Evolutionary conservation across 2,113 vertebrate genomes (phyloP).

Genomic region (Clupea harengus): DNA sequence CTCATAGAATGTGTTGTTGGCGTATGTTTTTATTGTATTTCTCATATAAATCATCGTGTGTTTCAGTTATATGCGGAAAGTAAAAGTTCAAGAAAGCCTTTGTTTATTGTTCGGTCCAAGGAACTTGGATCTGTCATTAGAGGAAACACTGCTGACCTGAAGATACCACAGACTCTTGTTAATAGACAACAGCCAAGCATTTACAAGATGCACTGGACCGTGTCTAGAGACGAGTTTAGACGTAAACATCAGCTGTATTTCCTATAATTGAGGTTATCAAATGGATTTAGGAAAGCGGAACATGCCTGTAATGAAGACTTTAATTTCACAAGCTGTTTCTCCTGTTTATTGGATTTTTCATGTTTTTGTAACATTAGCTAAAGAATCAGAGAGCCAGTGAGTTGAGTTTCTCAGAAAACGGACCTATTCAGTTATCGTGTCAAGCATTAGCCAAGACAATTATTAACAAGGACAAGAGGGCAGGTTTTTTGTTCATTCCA

Average conservation of each 20-base stretch:
- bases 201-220: background rate
- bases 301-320: background rate
- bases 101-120: background rate
- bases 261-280: background rate
- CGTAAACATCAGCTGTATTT: background rate
- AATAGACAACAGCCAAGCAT: background rate
- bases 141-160: background rate
- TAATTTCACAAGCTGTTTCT: background rate
- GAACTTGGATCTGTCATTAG: background rate
- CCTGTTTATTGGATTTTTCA: background rate
- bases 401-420: no score
- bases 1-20: background rate
- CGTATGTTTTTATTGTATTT: background rate
- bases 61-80: background rate
- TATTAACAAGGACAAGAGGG: no score
- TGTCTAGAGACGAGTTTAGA: no score
- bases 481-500: no score
- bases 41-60: background rate
- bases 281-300: background rate
- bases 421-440: no score
- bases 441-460: no score
- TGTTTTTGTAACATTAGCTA: no score
- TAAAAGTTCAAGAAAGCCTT: no score
- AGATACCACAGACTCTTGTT: background rate
- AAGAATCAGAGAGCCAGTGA: no score